A percentile compares a stretch with the other conserved stretches of the same genome.
These are phyloP conservation scores for Neoascia interrupta DNA, from an alignment of 2,888 invertebrate species.

Conservation along the genomic window DNA sequence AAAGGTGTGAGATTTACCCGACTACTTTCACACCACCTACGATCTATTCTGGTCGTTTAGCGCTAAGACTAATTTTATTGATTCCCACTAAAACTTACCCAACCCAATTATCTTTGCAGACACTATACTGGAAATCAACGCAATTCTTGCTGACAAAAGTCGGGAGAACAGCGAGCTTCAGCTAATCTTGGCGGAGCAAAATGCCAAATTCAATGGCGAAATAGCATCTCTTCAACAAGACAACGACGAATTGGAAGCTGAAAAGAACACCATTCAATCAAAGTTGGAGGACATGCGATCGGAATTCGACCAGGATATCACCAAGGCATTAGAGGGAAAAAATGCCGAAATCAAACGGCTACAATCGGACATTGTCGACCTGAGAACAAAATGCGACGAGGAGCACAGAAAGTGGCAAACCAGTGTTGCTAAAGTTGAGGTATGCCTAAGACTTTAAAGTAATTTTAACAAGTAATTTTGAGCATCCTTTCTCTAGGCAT, in stretches of 20 bases:
- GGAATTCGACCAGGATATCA: slow-evolving; percentile 77
- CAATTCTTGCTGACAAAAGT: slow-evolving; percentile 81
- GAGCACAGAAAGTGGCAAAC: slow-evolving; percentile 76
- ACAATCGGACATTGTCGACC: slow-evolving; percentile 75
- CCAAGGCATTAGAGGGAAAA: slow-evolving; percentile 76
- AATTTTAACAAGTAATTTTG: background rate
- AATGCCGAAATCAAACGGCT: slow-evolving; percentile 76
- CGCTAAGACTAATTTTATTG: background rate
- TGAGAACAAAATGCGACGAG: slow-evolving; percentile 74
- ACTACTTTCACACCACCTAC: no score
- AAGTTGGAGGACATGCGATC: slow-evolving; percentile 76
- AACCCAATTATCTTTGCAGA: slow-evolving; percentile 71
- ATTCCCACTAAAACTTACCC: background rate
- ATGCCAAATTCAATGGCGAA: slow-evolving; percentile 81
- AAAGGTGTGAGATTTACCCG: no score
- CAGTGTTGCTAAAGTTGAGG: slow-evolving; percentile 77
- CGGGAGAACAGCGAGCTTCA: slow-evolving; percentile 82
- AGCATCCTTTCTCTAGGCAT: slow-evolving; percentile 70
- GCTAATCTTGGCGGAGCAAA: slow-evolving; percentile 77
- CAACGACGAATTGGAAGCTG: slow-evolving; percentile 81
- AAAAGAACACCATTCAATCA: slow-evolving; percentile 76
- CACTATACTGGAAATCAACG: slow-evolving; percentile 81
- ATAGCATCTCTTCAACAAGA: slow-evolving; percentile 82
- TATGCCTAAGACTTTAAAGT: slow-evolving; percentile 30
- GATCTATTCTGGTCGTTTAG: no score